Conservation (phyloP, 1,140 invertebrate species). For the Andrena cerasifolii region DNA sequence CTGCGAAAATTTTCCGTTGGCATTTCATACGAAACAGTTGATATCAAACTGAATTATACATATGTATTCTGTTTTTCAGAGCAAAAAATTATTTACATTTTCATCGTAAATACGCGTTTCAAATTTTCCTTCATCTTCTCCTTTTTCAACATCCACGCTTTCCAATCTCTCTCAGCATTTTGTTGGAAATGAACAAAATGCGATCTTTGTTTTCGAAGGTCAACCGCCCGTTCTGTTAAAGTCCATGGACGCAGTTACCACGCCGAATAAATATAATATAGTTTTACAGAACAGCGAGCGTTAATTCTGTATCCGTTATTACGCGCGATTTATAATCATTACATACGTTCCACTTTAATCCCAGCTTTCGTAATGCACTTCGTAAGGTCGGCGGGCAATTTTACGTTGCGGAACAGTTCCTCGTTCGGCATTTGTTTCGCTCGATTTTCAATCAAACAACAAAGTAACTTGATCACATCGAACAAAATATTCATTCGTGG, state of each 20-base stretch:
- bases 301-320: not conserved
- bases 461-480: not conserved
- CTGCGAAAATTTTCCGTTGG: not conserved
- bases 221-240: not conserved
- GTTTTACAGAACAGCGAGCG: not conserved
- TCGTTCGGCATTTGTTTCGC: not conserved
- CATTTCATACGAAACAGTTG: not conserved
- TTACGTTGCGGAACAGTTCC: too few species aligned
- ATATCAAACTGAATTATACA: not conserved
- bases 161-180: not conserved
- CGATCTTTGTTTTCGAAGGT: not conserved
- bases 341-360: constrained; percentile 1
- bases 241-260: not conserved
- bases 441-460: not conserved
- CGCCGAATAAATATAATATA: not conserved
- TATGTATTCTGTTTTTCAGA: not conserved
- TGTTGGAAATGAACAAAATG: not conserved
- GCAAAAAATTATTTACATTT: not conserved
- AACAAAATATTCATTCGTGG: not conserved
- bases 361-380: not conserved
- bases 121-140: not conserved
- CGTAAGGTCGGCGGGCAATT: not conserved
- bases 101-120: not conserved
- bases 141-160: not conserved
- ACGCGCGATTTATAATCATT: not conserved